A percentile compares a stretch with the other conserved stretches of the same genome.
phyloP scores from a whole-genome alignment of 2,113 vertebrate genomes.

The Motacilla alba region DNA sequence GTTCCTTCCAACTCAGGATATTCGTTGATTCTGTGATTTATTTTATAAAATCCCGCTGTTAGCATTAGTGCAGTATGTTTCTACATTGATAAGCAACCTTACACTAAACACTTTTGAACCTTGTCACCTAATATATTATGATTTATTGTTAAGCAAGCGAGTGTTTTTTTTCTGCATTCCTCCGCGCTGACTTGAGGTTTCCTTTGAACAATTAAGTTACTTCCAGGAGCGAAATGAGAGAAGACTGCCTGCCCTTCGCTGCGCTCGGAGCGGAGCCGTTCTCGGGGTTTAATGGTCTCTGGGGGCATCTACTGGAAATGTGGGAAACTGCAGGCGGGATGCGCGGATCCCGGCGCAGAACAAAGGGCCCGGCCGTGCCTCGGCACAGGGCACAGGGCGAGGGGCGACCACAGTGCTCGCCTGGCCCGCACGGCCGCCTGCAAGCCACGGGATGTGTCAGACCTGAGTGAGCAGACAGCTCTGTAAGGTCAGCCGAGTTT shows the following conservation, averaged over 20 bases:
- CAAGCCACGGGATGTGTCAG: rapidly evolving
- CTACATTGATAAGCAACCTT: not conserved
- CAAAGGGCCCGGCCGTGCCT: not conserved
- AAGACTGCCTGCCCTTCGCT: not conserved
- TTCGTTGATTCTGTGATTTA: not conserved
- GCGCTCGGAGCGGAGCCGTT: not conserved
- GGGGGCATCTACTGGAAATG: constrained; percentile 90
- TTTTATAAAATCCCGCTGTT: not conserved
- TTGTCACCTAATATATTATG: not conserved
- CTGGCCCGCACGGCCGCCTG: not conserved
- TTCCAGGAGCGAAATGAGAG: not conserved
- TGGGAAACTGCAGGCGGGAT: constrained; percentile 76
- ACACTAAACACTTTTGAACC: not conserved
- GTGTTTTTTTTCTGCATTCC: not conserved
- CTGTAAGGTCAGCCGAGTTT: rapidly evolving
- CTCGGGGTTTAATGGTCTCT: constrained; percentile 81
- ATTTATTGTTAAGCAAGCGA: not conserved
- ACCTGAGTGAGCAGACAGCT: rapidly evolving
- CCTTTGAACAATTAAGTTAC: not conserved
- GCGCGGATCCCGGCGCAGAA: not conserved
- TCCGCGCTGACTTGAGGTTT: not conserved
- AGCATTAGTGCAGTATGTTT: not conserved
- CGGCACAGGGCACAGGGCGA: not conserved
- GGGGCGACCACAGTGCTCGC: not conserved
- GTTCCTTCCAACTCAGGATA: not conserved